These are phyloP conservation scores for Dryobotodes eremita DNA, from an alignment of 2,888 invertebrate species.

Conservation along the genomic window DNA sequence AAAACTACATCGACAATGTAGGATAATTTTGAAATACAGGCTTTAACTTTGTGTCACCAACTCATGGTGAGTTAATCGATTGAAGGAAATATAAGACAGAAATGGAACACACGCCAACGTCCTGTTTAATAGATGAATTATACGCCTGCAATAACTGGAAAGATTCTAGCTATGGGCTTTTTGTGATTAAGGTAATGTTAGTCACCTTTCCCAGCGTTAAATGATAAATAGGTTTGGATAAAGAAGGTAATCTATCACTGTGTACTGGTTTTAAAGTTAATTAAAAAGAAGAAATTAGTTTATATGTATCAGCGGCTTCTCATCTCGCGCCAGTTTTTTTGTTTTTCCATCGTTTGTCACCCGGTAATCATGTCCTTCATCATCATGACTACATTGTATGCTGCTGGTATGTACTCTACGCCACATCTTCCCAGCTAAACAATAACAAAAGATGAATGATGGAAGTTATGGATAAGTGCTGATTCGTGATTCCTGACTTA, in stretches of 20 bases:
- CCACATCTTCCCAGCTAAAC: not conserved
- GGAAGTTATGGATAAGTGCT: not conserved
- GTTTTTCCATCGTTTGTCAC: not conserved
- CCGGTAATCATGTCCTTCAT: not conserved
- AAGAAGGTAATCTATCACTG: slow-evolving; percentile 34
- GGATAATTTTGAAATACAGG: slow-evolving; percentile 28
- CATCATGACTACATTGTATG: no score
- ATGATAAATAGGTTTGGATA: slow-evolving; percentile 50
- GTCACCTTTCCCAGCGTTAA: slow-evolving; percentile 7
- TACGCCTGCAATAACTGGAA: slow-evolving; percentile 27
- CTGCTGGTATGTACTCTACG: not conserved
- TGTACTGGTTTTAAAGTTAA: slow-evolving; percentile 21
- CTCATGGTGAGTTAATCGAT: slow-evolving; percentile 11
- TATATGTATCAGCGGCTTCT: slow-evolving; percentile 9
- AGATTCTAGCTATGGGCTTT: slow-evolving; percentile 6
- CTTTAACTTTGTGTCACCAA: slow-evolving; percentile 7
- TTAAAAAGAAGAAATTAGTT: slow-evolving; percentile 29
- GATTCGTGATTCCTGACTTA: not conserved
- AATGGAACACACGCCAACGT: slow-evolving; percentile 18
- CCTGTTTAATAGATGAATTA: slow-evolving; percentile 30
- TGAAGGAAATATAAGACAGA: slow-evolving; percentile 44
- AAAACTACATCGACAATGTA: slow-evolving; percentile 1
- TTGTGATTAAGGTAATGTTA: slow-evolving; percentile 18
- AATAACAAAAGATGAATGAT: not conserved
- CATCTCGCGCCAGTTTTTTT: not conserved